Evolutionary conservation across 30 jellyfish, hydroid and myxozoan genomes (phyloP).

Genomic region (Morbakka virulenta): DNA sequence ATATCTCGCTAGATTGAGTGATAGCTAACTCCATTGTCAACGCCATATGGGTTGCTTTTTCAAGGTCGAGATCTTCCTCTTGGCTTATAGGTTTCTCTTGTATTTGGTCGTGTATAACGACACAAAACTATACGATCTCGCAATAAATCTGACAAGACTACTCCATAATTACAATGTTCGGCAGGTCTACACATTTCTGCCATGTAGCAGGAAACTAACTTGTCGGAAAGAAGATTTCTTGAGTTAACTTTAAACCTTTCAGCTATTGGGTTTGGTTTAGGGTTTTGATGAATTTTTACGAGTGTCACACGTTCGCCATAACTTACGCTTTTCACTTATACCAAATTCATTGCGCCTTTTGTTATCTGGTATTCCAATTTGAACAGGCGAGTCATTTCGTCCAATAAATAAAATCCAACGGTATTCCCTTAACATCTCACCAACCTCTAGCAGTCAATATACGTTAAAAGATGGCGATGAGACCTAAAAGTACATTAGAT

Average conservation of each 20-base stretch:
- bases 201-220: constrained; percentile 16
- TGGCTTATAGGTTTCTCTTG: constrained; percentile 11
- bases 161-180: too few species aligned
- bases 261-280: constrained; percentile 50
- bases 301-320: constrained; percentile 18
- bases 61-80: neutral
- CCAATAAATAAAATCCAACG: too few species aligned
- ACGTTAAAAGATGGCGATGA: too few species aligned
- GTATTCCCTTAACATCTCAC: too few species aligned
- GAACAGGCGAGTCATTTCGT: too few species aligned
- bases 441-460: too few species aligned
- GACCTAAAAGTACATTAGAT: too few species aligned
- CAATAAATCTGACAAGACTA: neutral
- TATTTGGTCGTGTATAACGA: constrained; percentile 15
- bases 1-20: neutral
- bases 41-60: too few species aligned
- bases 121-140: constrained; percentile 22
- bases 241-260: constrained; percentile 42
- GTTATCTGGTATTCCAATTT: too few species aligned
- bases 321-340: too few species aligned
- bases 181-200: neutral
- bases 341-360: too few species aligned
- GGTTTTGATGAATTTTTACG: constrained; percentile 19
- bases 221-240: constrained; percentile 8
- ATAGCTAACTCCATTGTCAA: constrained; percentile 30